phyloP scores from a whole-genome alignment of 2,797 vertebrate genomes.

The Heliangelus exortis region DNA sequence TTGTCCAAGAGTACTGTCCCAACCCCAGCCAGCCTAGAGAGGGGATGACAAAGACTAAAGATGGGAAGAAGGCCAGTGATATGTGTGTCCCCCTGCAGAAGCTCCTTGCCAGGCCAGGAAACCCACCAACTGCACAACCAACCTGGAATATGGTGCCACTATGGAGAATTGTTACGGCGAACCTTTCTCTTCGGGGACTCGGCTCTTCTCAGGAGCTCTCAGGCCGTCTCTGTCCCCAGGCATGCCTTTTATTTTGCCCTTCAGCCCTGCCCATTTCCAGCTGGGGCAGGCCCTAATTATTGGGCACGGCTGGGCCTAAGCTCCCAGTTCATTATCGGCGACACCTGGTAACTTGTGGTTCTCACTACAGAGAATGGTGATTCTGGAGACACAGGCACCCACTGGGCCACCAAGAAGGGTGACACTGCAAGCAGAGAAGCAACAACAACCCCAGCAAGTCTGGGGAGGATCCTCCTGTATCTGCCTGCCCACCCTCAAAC shows the following conservation, averaged over 20 bases:
- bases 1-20: not conserved
- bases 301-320: no score
- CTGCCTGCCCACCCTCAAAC: not conserved
- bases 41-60: no score
- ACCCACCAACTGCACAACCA: not conserved
- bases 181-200: no score
- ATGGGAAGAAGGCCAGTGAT: not conserved
- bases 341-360: no score
- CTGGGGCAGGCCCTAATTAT: no score
- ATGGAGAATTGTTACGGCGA: no score
- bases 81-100: not conserved
- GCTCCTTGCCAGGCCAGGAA: not conserved
- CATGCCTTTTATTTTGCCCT: no score
- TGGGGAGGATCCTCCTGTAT: not conserved
- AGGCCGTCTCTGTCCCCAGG: no score
- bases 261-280: no score
- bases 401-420: not conserved
- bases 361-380: not conserved
- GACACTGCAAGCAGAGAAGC: not conserved
- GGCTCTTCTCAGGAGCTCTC: no score
- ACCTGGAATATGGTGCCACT: not conserved
- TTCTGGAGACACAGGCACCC: not conserved
- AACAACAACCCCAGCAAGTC: not conserved
- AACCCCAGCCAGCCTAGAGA: not conserved
- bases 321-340: no score